These are phyloP conservation scores for Sigmodon hispidus DNA, from an alignment of 2,113 vertebrate genomes.

Conservation along the genomic window DNA sequence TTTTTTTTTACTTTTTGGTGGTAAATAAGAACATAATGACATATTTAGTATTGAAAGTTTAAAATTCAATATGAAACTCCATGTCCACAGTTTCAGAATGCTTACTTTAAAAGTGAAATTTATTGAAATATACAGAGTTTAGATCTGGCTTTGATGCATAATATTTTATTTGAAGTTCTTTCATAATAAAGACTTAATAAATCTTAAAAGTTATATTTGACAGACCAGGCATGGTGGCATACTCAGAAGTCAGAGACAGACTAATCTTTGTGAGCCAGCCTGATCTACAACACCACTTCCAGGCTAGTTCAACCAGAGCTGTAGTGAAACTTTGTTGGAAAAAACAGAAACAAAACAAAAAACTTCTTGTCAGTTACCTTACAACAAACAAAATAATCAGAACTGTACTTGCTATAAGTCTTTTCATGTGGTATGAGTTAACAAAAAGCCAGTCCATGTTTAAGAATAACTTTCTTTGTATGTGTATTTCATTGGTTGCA, in stretches of 20 bases:
- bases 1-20: background rate
- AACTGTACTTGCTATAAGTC: background rate
- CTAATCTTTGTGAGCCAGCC: background rate
- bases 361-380: background rate
- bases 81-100: background rate
- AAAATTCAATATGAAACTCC: background rate
- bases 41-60: background rate
- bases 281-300: background rate
- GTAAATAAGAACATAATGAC: background rate
- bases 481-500: conserved; percentile 49
- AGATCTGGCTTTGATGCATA: background rate
- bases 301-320: background rate
- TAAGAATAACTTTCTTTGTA: background rate
- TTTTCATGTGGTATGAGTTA: background rate
- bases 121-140: background rate
- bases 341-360: background rate
- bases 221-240: background rate
- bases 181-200: background rate
- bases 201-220: background rate
- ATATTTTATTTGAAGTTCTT: background rate
- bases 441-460: background rate
- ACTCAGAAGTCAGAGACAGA: background rate
- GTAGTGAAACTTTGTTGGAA: background rate
- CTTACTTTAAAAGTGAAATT: background rate
- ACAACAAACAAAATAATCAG: background rate